Percentiles rank a stretch among this genome's conserved stretches.
Conservation (phyloP, 2,113 vertebrate species). For the Chloroceryle aenea region DNA sequence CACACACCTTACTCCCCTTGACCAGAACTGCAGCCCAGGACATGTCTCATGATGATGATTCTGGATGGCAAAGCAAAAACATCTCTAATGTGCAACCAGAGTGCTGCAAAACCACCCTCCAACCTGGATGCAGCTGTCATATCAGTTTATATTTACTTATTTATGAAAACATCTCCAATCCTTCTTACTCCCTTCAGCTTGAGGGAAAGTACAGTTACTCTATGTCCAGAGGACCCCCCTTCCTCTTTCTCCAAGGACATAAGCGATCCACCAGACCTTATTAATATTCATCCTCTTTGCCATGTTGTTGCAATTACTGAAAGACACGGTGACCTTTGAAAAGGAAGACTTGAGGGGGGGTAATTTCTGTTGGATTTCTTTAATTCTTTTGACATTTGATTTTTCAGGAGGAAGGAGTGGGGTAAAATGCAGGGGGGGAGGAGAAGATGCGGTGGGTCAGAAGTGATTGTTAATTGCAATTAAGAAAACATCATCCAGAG, state of each 20-base stretch:
- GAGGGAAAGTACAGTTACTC: constrained; percentile 8
- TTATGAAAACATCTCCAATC: background rate
- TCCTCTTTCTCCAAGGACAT: constrained; percentile 47
- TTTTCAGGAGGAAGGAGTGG: constrained; percentile 4
- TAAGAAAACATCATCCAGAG: constrained; percentile 60
- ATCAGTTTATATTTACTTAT: background rate
- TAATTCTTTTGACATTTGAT: constrained; percentile 61
- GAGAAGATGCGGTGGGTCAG: constrained; percentile 56
- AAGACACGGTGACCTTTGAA: constrained; percentile 70
- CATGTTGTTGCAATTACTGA: constrained; percentile 71
- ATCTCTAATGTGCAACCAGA: background rate
- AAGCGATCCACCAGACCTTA: constrained; percentile 38
- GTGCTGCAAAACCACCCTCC: background rate
- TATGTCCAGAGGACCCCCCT: constrained; percentile 21
- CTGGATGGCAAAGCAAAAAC: background rate
- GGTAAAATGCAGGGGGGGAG: constrained; percentile 10
- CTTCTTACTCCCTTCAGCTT: background rate
- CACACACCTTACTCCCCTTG: background rate
- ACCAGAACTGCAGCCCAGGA: background rate
- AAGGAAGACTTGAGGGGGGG: constrained; percentile 46
- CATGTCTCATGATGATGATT: fast-evolving
- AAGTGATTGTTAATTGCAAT: constrained; percentile 73
- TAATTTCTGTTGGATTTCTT: constrained; percentile 57
- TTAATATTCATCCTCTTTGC: constrained; percentile 71
- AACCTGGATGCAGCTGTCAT: background rate